These are phyloP conservation scores for Drosophila melanosoma DNA, from an alignment of 2,888 invertebrate genomes.

Conservation along the genomic window DNA sequence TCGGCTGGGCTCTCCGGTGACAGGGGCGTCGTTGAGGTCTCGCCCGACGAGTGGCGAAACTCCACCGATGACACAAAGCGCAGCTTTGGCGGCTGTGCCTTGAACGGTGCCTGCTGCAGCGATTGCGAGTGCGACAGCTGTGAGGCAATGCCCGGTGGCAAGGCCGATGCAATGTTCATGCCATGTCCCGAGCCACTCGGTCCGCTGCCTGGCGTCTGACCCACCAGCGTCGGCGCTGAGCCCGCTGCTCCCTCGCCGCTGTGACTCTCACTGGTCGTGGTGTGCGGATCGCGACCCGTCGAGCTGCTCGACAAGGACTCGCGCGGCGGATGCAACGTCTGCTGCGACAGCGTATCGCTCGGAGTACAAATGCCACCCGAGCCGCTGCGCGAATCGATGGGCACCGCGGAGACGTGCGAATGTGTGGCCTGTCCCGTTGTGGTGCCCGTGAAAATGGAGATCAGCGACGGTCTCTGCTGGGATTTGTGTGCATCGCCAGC, in stretches of 20 bases:
- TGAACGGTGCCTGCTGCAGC: constrained; percentile 84
- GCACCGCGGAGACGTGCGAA: constrained; percentile 83
- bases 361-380: constrained; percentile 85
- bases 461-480: constrained; percentile 89
- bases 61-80: constrained; percentile 93
- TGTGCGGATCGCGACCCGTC: constrained; percentile 85
- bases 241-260: constrained; percentile 82
- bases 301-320: constrained; percentile 88
- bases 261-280: constrained; percentile 84
- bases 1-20: constrained; percentile 90
- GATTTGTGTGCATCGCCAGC: constrained; percentile 86
- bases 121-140: constrained; percentile 85
- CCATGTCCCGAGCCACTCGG: constrained; percentile 70
- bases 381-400: constrained; percentile 84
- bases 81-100: constrained; percentile 88
- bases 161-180: constrained; percentile 68
- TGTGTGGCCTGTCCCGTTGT: constrained; percentile 85
- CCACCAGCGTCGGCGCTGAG: constrained; percentile 80
- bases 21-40: constrained; percentile 90
- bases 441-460: constrained; percentile 89
- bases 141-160: constrained; percentile 83
- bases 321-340: constrained; percentile 85
- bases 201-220: constrained; percentile 56
- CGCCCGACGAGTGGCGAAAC: constrained; percentile 92
- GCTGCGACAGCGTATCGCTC: constrained; percentile 85